Conservation (phyloP, 2,888 invertebrate species). For the Mythimna vitellina region DNA sequence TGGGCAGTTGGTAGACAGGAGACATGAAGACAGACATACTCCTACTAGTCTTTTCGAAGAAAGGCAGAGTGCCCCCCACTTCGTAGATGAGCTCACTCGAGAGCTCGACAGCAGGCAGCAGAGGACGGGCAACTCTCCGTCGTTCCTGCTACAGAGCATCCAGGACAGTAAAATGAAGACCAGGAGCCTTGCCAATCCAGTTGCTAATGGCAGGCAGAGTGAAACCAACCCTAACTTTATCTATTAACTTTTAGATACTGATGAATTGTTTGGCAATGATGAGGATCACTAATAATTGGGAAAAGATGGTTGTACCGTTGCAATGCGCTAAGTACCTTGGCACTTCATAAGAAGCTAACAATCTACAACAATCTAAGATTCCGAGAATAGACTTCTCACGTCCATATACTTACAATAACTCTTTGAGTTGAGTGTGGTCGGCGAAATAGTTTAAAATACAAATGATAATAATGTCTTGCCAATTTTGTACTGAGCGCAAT, state of each 20-base stretch:
- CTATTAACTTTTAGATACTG: slow-evolving; percentile 69
- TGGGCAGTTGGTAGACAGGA: slow-evolving; percentile 85
- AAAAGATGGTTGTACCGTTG: slow-evolving; percentile 9
- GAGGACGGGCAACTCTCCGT: slow-evolving; percentile 74
- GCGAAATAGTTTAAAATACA: neutral
- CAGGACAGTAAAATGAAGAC: slow-evolving; percentile 82
- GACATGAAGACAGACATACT: slow-evolving; percentile 66
- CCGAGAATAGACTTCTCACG: neutral
- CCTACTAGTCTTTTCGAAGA: slow-evolving; percentile 27
- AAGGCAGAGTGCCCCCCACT: slow-evolving; percentile 63
- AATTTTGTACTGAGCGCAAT: slow-evolving; percentile 13
- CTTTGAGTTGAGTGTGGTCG: neutral
- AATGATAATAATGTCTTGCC: neutral
- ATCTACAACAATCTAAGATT: neutral
- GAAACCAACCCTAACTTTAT: slow-evolving; percentile 87
- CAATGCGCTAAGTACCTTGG: slow-evolving; percentile 13
- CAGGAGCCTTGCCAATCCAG: slow-evolving; percentile 73
- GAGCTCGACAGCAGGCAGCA: slow-evolving; percentile 81
- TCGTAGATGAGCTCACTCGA: slow-evolving; percentile 83
- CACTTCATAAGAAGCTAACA: neutral
- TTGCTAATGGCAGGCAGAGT: slow-evolving; percentile 78
- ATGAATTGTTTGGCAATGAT: slow-evolving; percentile 16
- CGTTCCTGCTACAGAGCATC: slow-evolving; percentile 86
- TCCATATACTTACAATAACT: neutral
- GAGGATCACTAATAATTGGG: slow-evolving; percentile 14